These are phyloP conservation scores for Rosalia funebris DNA, from an alignment of 2,888 invertebrate genomes.

Conservation along the genomic window DNA sequence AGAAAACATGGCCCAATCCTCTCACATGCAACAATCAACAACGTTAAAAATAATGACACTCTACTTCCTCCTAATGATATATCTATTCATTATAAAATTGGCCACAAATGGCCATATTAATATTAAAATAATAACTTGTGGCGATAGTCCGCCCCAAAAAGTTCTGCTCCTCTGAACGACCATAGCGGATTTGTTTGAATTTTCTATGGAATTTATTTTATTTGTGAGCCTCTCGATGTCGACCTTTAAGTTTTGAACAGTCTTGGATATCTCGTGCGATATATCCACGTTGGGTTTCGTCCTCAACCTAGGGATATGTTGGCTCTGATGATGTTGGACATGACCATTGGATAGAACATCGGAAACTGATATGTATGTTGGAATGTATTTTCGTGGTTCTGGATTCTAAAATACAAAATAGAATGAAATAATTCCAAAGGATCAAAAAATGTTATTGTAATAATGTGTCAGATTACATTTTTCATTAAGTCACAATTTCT, in stretches of 20 bases:
- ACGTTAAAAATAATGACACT: slow-evolving; percentile 3
- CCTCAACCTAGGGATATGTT: slow-evolving; percentile 54
- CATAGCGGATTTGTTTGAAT: slow-evolving; percentile 36
- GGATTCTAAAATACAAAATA: slow-evolving; percentile 56
- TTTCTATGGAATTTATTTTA: slow-evolving; percentile 63
- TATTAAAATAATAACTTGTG: slow-evolving; percentile 69
- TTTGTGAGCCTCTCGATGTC: slow-evolving; percentile 65
- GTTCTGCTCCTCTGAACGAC: slow-evolving; percentile 39
- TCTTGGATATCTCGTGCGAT: slow-evolving; percentile 64
- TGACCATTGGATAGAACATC: slow-evolving; percentile 46
- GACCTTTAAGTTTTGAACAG: slow-evolving; percentile 64
- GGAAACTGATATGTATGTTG: slow-evolving; percentile 47
- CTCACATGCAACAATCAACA: slow-evolving; percentile 5
- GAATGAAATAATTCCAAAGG: too few relatives aligned
- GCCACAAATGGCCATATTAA: slow-evolving; percentile 76
- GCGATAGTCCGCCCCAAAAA: slow-evolving; percentile 50
- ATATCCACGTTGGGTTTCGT: slow-evolving; percentile 59
- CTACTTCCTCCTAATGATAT: slow-evolving; percentile 48
- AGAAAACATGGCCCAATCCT: not conserved
- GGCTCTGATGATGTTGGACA: slow-evolving; percentile 29
- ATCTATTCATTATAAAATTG: slow-evolving; percentile 59
- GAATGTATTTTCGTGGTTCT: slow-evolving; percentile 52
- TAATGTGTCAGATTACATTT: too few relatives aligned
- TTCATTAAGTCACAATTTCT: too few relatives aligned
- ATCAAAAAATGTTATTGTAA: too few relatives aligned